phyloP scores from a whole-genome alignment of 2,888 invertebrate genomes.

The Cataglyphis albicans region DNA sequence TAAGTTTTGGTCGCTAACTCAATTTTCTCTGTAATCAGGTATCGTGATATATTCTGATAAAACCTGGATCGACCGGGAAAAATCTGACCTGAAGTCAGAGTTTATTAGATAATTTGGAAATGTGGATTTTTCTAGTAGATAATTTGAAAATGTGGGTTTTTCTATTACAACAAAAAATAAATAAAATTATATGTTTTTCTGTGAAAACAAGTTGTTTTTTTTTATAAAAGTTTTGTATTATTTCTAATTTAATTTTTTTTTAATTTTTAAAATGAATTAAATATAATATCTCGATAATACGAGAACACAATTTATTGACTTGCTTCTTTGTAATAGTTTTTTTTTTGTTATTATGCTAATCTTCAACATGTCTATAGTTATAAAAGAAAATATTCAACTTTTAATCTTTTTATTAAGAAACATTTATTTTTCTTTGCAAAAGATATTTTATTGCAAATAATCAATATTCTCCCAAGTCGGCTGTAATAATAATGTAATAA shows the following conservation, averaged over 20 bases:
- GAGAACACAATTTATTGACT: neutral
- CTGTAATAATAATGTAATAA: neutral
- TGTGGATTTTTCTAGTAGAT: too few species aligned
- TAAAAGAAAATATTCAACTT: slow-evolving; percentile 4
- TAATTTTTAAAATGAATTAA: slow-evolving; percentile 1
- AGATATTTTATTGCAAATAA: slow-evolving; percentile 18
- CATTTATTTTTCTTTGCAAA: neutral
- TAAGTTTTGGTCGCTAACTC: neutral
- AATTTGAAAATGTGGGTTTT: neutral
- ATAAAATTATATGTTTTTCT: neutral
- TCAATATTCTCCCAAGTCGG: neutral
- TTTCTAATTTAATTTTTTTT: slow-evolving; percentile 13
- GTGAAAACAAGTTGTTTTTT: neutral
- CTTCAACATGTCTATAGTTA: neutral
- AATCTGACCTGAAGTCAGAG: neutral
- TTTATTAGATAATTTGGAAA: neutral
- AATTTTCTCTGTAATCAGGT: neutral
- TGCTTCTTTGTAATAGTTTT: neutral
- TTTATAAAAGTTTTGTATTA: neutral
- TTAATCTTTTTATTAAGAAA: slow-evolving; percentile 29
- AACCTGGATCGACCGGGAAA: neutral
- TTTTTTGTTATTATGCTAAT: slow-evolving; percentile 19
- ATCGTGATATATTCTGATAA: neutral
- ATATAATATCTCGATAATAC: slow-evolving; percentile 1
- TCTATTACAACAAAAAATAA: neutral